phyloP scores from a whole-genome alignment of 64 coral and sea anemone species.

The Dendrophyllia cribrosa region DNA sequence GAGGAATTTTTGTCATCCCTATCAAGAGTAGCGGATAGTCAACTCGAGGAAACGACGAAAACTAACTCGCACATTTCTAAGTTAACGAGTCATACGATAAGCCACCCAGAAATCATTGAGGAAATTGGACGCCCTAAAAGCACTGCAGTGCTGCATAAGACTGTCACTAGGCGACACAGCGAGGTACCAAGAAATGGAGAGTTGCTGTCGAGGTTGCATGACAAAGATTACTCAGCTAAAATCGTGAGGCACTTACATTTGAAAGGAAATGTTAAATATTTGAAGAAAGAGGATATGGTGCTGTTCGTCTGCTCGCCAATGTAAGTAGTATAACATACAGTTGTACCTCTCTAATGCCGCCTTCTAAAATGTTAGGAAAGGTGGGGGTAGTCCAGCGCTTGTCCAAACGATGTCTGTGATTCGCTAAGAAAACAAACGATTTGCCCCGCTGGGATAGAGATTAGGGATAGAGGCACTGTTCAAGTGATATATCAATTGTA shows the following conservation, averaged over 20 bases:
- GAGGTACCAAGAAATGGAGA: neutral
- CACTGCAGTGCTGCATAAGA: neutral
- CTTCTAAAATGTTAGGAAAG: too few species aligned
- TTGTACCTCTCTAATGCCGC: too few species aligned
- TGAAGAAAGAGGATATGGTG: conserved; percentile 67
- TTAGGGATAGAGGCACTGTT: too few species aligned
- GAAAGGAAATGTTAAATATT: conserved; percentile 87
- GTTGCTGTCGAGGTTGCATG: neutral
- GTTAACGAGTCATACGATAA: neutral
- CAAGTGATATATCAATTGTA: too few species aligned
- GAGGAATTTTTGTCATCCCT: neutral
- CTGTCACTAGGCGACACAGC: neutral
- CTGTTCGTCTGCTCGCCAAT: conserved; percentile 88
- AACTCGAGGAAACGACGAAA: neutral
- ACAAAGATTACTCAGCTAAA: conserved; percentile 28
- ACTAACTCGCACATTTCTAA: neutral
- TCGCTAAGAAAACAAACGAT: too few species aligned
- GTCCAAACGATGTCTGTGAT: too few species aligned
- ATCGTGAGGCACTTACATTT: conserved; percentile 57
- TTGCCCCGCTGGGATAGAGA: too few species aligned
- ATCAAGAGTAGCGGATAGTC: neutral
- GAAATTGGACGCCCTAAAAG: neutral
- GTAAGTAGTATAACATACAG: conserved; percentile 69
- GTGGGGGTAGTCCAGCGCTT: too few species aligned
- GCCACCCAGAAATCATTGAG: neutral